Evolutionary conservation across 1,140 invertebrate species (phyloP).

Genomic region (Danaus melanippus): DNA sequence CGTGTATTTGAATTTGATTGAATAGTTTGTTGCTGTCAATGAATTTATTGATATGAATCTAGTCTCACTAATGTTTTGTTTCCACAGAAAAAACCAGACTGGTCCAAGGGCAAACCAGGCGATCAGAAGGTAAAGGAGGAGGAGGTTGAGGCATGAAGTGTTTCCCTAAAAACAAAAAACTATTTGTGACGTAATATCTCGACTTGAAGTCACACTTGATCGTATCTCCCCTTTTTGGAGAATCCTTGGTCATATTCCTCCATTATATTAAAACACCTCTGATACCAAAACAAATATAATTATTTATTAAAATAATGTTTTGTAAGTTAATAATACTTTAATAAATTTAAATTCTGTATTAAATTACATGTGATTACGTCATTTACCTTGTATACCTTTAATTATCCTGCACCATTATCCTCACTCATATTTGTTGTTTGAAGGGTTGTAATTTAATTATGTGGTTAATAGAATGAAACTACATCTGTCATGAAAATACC

Average conservation of each 20-base stretch:
- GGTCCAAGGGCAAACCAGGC: conserved; percentile 88
- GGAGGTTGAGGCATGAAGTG: conserved; percentile 85
- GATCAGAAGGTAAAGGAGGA: conserved; percentile 92
- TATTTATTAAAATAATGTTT: conserved; percentile 68
- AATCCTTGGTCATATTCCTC: conserved; percentile 32
- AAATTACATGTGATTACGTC: conserved; percentile 45
- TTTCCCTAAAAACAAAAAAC: conserved; percentile 39
- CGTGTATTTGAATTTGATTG: conserved; percentile 11
- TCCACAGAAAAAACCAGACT: conserved; percentile 91
- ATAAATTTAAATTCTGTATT: conserved; percentile 69
- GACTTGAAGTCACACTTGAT: conserved; percentile 21
- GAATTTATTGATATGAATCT: not conserved
- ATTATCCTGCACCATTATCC: not conserved
- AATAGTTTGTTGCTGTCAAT: conserved; percentile 14
- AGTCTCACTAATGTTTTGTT: conserved; percentile 25
- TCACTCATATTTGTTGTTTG: too few relatives aligned
- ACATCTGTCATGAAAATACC: too few relatives aligned
- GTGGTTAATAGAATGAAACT: too few relatives aligned
- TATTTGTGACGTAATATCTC: conserved; percentile 41
- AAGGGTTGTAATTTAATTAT: too few relatives aligned
- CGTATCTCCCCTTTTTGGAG: conserved; percentile 22
- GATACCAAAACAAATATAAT: conserved; percentile 48
- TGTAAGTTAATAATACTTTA: conserved; percentile 64
- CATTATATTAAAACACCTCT: conserved; percentile 37
- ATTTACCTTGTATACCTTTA: conserved; percentile 13